These are phyloP conservation scores for Australoheros facetus DNA, from an alignment of 2,797 vertebrate genomes.

Conservation along the genomic window DNA sequence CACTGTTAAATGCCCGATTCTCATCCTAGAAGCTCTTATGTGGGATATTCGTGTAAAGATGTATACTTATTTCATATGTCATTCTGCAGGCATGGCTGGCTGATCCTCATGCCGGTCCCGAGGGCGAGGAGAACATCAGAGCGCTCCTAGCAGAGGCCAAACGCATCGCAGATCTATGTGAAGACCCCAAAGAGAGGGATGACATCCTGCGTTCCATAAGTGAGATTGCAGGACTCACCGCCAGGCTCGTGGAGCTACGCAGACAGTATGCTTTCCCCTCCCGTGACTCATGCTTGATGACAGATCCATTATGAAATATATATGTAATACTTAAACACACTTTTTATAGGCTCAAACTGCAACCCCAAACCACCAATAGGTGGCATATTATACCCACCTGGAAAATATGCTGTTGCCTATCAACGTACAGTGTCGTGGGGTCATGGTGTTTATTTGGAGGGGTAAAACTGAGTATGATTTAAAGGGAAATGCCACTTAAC, in stretches of 20 bases:
- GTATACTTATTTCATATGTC: not conserved
- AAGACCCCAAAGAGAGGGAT: conserved; percentile 96
- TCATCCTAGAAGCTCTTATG: not conserved
- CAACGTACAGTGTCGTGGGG: conserved; percentile 26
- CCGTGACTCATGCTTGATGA: not conserved
- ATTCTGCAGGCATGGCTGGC: conserved; percentile 92
- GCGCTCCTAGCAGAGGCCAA: conserved; percentile 92
- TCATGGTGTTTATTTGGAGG: conserved; percentile 7
- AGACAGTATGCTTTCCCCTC: conserved; percentile 83
- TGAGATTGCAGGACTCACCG: conserved; percentile 94
- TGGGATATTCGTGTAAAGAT: not conserved
- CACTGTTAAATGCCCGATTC: not conserved
- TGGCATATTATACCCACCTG: conserved; percentile 63
- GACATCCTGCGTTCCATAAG: conserved; percentile 95
- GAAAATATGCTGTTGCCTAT: conserved; percentile 70
- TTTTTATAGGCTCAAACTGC: conserved; percentile 63
- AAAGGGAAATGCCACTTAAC: conserved; percentile 48
- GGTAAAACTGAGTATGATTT: not conserved
- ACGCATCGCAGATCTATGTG: conserved; percentile 94
- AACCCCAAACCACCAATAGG: conserved; percentile 43
- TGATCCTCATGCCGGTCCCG: conserved; percentile 92
- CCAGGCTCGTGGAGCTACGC: conserved; percentile 90
- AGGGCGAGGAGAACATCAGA: conserved; percentile 94
- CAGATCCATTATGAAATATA: not conserved
- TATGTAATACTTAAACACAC: conserved; percentile 49